Base-by-base conservation (phyloP, 2,888 invertebrate species). In the Cerastis rubricosa region DNA sequence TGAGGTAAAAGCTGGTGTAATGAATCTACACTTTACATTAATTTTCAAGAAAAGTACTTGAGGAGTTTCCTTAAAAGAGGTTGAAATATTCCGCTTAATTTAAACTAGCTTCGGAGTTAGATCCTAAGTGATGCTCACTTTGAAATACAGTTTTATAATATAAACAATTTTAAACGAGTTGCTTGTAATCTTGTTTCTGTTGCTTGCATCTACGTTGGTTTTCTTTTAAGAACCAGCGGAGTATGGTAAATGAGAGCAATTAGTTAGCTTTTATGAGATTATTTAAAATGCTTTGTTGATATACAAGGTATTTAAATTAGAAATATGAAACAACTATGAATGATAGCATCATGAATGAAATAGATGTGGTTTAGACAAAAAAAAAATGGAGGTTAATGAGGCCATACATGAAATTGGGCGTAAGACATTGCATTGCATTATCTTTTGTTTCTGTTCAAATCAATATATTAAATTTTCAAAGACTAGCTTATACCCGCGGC, bases 31-130 rank as follows among this genome's bases (percentile, higher is more conserved):
- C 88, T 92, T 79, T 90, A 89, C 90, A 93, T 91, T 92, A 90
- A 94, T 95, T 94, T 95, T 90, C 94, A 94, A 94, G 92, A 94
- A 93, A 91, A 93, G 92, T 89, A 89, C 88, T 86, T 88, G 88
- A 91, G 90, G 88, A 89, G 91, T 93, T 93, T 94, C 90, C 94
- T 93, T 89, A 87, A 90, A 94, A 89, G 93, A 92, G 91, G 87
- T 91, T 95, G 94, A 93, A 93, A 94, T 94, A 93, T 93, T 92
- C 89, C 76, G 82, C 85, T 88, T 88, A 86, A 88, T 85, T 87
- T 85, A 84, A 88, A 86, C 85, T 85, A 86, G 87, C 86, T 84
- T 66, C 80, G 80, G 84, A 83, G 86, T 83, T 87, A 81, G 84
- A 88, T 74, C 74, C 74, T 82, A 82, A 88, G 87, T 89, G 87